Conservation (phyloP, 2,113 vertebrate genomes). For the Rhombomys opimus region DNA sequence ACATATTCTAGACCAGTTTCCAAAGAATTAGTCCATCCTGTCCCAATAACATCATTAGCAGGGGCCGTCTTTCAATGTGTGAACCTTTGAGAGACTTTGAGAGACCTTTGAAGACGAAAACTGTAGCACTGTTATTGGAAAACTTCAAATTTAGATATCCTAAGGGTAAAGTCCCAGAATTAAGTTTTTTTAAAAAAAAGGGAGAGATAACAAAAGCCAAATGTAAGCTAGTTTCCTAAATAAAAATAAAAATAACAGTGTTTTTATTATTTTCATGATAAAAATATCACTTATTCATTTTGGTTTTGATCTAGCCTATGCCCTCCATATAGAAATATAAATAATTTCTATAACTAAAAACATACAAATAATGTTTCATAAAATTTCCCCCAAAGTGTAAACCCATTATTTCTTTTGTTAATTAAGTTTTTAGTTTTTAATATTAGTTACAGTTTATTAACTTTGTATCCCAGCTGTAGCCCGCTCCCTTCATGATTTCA, state of each 20-base stretch:
- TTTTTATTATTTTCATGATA: not conserved
- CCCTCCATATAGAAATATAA: not conserved
- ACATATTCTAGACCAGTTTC: not conserved
- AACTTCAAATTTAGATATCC: not conserved
- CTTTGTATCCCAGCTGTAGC: too few species aligned
- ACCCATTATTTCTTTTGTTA: not conserved
- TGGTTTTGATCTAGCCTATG: not conserved
- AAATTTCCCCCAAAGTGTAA: not conserved
- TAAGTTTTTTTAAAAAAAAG: not conserved
- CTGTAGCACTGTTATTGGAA: not conserved
- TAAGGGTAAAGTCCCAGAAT: not conserved
- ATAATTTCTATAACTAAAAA: not conserved
- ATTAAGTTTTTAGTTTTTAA: too few species aligned
- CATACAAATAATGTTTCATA: not conserved
- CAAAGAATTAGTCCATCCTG: not conserved
- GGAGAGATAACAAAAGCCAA: not conserved
- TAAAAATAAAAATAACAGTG: not conserved
- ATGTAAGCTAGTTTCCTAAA: not conserved
- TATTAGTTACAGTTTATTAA: too few species aligned
- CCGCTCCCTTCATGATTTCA: not conserved
- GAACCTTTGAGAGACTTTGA: not conserved
- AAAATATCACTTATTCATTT: not conserved
- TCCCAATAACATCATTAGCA: not conserved
- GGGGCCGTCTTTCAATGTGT: not conserved
- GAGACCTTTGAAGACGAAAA: not conserved